Evolutionary conservation across 2,797 vertebrate species (phyloP).

Genomic region (Odontamblyopus rebecca): DNA sequence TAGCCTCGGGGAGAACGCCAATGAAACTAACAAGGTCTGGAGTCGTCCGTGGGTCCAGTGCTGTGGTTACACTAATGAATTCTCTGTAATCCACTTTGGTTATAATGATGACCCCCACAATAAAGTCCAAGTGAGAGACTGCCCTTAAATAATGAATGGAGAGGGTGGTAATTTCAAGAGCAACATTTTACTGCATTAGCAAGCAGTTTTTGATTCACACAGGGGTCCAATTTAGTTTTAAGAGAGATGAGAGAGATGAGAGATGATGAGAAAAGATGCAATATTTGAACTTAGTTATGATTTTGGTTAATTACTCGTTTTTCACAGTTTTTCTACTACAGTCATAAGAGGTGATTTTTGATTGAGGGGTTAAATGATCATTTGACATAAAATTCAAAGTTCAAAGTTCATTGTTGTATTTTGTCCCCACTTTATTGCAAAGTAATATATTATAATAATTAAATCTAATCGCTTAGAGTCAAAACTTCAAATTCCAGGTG

Average conservation of each 20-base stretch:
- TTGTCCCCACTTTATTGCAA: neutral
- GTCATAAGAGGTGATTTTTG: neutral
- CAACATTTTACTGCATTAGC: neutral
- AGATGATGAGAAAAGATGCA: neutral
- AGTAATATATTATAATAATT: neutral
- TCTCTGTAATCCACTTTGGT: constrained; percentile 7
- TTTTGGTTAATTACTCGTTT: neutral
- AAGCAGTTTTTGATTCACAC: neutral
- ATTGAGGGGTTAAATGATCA: neutral
- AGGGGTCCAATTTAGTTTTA: neutral
- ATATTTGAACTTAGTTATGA: neutral
- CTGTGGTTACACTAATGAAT: constrained; percentile 20
- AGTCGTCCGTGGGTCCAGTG: constrained; percentile 28
- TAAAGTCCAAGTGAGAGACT: neutral
- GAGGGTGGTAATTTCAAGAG: neutral
- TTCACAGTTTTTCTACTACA: neutral
- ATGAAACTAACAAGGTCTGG: constrained; percentile 55
- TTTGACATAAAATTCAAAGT: constrained; percentile 3
- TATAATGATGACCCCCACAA: constrained; percentile 18
- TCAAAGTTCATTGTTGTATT: neutral
- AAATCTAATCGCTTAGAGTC: neutral
- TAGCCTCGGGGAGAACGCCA: constrained; percentile 46
- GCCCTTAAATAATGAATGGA: neutral
- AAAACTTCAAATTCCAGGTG: neutral
- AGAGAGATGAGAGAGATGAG: neutral